Base-by-base conservation (phyloP, 2,888 invertebrate genomes). In the Dermolepida albohirtum region DNA sequence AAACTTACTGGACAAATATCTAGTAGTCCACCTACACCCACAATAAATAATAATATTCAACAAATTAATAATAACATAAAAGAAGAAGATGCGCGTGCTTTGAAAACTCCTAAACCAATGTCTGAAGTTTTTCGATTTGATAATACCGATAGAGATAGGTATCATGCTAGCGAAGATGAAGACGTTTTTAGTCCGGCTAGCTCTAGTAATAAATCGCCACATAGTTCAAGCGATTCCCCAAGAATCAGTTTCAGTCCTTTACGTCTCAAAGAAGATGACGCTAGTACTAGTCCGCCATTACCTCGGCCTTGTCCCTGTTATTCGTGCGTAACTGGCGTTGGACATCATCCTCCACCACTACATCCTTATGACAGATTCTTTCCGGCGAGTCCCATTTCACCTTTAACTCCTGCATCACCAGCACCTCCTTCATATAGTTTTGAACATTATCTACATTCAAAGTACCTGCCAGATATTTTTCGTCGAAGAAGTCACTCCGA, bases 401-500 rank as follows among this genome's bases (percentile, higher is more conserved):
- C 88, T 0, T 79, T 86, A 68, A 84, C 87, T 1, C 86, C 87
- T 0, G 82, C 86, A 34, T 86, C 87, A 2, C 87, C 87, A 5
- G 85, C 86, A 14, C 86, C 87, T 11, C 82, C 85, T 1, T 84
- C 86, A 54, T 87, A 86, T 79, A 87, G 85, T 76, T 89, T 89
- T 82, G 89, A 89, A 80, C 87, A 87, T 76, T 89, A 89, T 80
- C 84, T 89, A 68, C 87, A 88, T 80, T 86, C 86, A 72, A 88
- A 88, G 84, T 89, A 88, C 85, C 86, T 89, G 80, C 88, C 89
- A 5, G 87, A 88, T 75, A 83, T 88, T 47, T 87, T 87, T 76
- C 84, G 88, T 40, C 83, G 87, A 70, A 83, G 90, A 66, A 89
- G 89, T 77, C 89, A 89, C 76, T 90, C 90, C 41, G 90, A 90